Evolutionary conservation across 2,797 vertebrate species (phyloP), one percentile per base, ranked within the genome.

Genomic region (Masticophis lateralis): DNA sequence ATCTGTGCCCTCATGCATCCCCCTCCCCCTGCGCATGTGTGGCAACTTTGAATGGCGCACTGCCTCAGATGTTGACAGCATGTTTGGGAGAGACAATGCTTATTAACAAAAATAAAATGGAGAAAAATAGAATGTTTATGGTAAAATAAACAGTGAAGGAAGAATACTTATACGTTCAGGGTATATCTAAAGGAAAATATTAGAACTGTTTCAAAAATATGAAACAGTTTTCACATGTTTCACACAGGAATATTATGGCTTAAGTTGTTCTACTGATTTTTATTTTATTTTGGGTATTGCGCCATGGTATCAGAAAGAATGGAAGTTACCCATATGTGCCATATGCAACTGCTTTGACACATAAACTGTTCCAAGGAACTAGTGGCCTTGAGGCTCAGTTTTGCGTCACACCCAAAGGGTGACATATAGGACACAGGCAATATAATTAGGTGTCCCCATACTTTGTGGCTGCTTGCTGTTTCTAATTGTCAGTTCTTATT

Each of bases 401-500:
- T 66, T 93, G 87, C 53, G 87, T 93, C 93, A 91, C 93, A 91
- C 87, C 69, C 59, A 66, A 91, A 87, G 87, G 93, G 93, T 91
- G 87, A 93, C 93, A 93, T 89, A 53, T 60, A 93, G 93, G 90
- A 93, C 90, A 93, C 74, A 57, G 69, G 87, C 47, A 91, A 93
- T 93, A 93, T 93, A 93, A 93, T 93, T 93, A 91, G 90, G 90
- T 91, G 90, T 91, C 93, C 87, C 90, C 51, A 86, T 93, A 91
- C 90, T 93, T 93, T 93, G 93, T 93, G 93, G 93, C 91, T 59
- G 47, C 90, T 91, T 89, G 59, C 87, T 91, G 89, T 93, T 93
- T 91, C 93, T 93, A 93, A 93, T 91, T 93, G 90, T 91, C 93
- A 91, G 93, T 91, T 93, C 90, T 93, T 93, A 93, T 93, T 93